Conservation (phyloP, 2,797 vertebrate genomes). For the Sebastes oblongus region DNA sequence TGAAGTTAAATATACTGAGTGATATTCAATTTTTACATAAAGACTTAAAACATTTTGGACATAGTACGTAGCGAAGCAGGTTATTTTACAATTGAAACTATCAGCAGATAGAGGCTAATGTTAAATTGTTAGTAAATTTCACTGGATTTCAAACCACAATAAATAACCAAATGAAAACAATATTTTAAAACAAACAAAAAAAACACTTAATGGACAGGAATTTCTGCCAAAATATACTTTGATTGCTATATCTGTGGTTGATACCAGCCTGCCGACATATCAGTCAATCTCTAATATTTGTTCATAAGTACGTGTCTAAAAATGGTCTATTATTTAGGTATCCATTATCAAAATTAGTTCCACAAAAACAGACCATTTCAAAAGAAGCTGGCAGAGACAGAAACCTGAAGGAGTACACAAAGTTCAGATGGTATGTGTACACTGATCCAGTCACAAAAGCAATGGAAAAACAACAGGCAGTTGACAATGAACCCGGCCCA, state of each 20-base stretch:
- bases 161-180: not conserved
- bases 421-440: slow-evolving; percentile 20
- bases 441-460: slow-evolving; percentile 70
- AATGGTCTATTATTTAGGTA: not conserved
- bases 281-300: not conserved
- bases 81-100: not conserved
- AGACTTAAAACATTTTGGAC: not conserved
- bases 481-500: slow-evolving; percentile 59
- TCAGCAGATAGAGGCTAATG: not conserved
- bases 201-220: not conserved
- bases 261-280: not conserved
- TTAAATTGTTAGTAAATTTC: not conserved
- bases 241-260: not conserved
- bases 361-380: not conserved
- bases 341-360: not conserved
- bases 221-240: not conserved
- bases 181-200: not conserved
- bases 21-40: not conserved
- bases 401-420: slow-evolving; percentile 27
- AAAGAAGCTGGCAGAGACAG: slow-evolving; percentile 20
- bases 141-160: not conserved
- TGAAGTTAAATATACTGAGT: not conserved
- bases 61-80: not conserved
- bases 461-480: slow-evolving; percentile 68
- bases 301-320: not conserved